Base-by-base conservation (phyloP, 2,797 vertebrate species). In the Cryptoprocta ferox region DNA sequence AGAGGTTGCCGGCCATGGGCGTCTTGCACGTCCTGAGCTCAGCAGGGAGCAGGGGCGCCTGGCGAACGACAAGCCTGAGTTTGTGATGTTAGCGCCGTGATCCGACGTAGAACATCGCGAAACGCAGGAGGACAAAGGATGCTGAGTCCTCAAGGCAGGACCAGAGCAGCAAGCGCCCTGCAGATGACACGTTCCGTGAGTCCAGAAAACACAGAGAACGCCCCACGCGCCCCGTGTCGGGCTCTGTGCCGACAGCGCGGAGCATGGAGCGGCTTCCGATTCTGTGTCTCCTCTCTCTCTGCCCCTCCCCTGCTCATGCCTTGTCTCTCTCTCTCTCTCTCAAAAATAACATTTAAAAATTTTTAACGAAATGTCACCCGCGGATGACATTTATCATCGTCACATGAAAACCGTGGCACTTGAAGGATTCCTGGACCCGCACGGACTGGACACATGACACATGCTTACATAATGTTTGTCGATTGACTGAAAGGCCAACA, bases 101-200 rank as follows among this genome's bases (percentile, higher is more conserved):
- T 0, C n/a, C 21, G 14, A 6, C 45, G 10, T 30, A 21, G 6
- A 35, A 30, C 35, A 6, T 12, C 6, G 10, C 1, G 4, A 30
- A 15, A 12, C 11, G 0, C 18, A 0, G 6, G n/a, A n/a, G n/a
- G n/a, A n/a, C n/a, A n/a, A n/a, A n/a, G n/a, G 9, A 0, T 0
- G 18, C 10, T 18, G 12, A 1, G 5, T 2, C 5, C 4, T 12
- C 18, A 5, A 5, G 0, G 42, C 0, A 30, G 80, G 70, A 10
- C 35, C 59, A 14, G 35, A 24, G 26, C 2, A 14, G 42, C 42
- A 16, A 0, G 14, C 1, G 6, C 11, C 3, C 45, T 16, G 0
- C 1, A 0, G 21, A 30, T 16, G 12, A 28, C n/a, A 16, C 3
- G 0, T 2, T 6, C 14, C 0, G 0, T 13, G 45, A 42, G 2